A percentile compares a stretch with the other conserved stretches of the same genome.
These are phyloP conservation scores for Tragelaphus imberbis DNA, from an alignment of 2,113 vertebrate species.

Conservation along the genomic window DNA sequence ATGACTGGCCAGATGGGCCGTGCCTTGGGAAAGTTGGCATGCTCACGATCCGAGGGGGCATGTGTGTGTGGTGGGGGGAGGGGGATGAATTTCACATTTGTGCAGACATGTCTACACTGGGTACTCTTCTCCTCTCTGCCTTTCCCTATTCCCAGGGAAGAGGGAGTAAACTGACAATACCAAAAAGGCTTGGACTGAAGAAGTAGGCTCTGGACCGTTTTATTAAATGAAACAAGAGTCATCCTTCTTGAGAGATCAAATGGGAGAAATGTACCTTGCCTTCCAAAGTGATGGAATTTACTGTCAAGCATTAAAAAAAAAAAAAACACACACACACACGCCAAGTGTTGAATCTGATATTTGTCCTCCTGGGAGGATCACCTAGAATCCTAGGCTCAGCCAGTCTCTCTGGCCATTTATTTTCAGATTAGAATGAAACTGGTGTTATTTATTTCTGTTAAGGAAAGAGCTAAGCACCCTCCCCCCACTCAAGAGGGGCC, in stretches of 20 bases:
- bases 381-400: background rate
- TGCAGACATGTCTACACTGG: constrained; percentile 23
- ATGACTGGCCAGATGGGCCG: background rate
- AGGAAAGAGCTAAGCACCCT: background rate
- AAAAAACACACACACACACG: background rate
- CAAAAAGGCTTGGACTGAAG: background rate
- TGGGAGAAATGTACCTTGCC: background rate
- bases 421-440: background rate
- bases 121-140: background rate
- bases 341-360: background rate
- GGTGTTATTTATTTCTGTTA: background rate
- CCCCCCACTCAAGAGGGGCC: background rate
- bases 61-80: background rate
- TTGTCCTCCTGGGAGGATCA: background rate
- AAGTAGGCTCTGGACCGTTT: background rate
- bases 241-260: background rate
- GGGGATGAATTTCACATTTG: background rate
- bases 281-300: background rate
- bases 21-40: constrained; percentile 49
- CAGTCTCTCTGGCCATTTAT: background rate
- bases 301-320: background rate
- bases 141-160: background rate
- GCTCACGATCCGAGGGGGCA: background rate
- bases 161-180: background rate
- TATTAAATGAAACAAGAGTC: background rate